phyloP scores from a whole-genome alignment of 2,797 vertebrate genomes.

The Salmo trutta region DNA sequence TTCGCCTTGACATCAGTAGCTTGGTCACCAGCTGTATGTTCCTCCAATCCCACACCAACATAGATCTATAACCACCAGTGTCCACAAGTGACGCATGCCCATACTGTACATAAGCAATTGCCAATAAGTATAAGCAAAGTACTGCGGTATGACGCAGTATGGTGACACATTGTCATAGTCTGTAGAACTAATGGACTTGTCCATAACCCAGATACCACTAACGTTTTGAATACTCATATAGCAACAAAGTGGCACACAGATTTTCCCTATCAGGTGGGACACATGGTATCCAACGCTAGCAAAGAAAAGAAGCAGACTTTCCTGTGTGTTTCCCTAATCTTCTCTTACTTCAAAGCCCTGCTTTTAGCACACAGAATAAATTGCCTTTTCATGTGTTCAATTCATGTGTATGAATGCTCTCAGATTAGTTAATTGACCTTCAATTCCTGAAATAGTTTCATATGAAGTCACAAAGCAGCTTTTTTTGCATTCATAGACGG shows the following conservation, averaged over 20 bases:
- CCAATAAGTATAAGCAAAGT: not conserved
- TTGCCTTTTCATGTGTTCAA: too few species aligned
- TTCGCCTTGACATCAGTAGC: conserved; percentile 61
- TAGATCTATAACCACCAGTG: not conserved
- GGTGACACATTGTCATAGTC: not conserved
- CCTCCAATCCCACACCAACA: not conserved
- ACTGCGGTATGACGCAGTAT: not conserved
- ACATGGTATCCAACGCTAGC: not conserved
- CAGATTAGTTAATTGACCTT: too few species aligned
- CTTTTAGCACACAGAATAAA: too few species aligned
- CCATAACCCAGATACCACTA: not conserved
- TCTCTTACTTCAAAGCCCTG: not conserved
- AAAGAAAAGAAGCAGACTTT: not conserved
- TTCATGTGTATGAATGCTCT: too few species aligned
- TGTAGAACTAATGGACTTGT: not conserved
- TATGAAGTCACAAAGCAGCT: too few species aligned
- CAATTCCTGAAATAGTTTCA: too few species aligned
- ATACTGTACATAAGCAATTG: not conserved
- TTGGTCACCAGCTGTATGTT: conserved; percentile 35
- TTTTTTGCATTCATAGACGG: too few species aligned
- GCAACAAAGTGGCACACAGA: not conserved
- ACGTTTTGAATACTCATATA: not conserved
- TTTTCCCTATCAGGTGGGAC: not conserved
- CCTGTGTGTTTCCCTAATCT: not conserved
- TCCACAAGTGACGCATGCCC: not conserved